Base-by-base conservation (phyloP, 2,888 invertebrate genomes). In the Amaurobius ferox region DNA sequence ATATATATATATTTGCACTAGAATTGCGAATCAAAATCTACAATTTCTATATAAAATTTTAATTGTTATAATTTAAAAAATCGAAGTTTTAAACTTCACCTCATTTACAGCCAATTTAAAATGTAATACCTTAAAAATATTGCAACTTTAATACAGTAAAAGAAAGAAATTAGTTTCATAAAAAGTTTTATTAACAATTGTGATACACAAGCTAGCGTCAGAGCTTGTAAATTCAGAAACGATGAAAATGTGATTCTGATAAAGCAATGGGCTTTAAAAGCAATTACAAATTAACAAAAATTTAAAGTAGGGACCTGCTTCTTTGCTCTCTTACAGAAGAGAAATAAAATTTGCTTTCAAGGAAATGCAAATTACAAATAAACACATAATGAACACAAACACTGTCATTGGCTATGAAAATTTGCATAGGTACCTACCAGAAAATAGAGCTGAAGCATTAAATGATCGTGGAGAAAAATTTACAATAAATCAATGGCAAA, bases 111-210 rank as follows among this genome's bases (percentile, higher is more conserved):
- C n/a, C n/a, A n/a, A n/a, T n/a, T n/a, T n/a, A n/a, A n/a, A n/a
- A n/a, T n/a, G n/a, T n/a, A n/a, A n/a, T n/a, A n/a, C n/a, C n/a
- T n/a, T n/a, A n/a, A n/a, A n/a, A n/a, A n/a, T n/a, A n/a, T n/a
- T n/a, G n/a, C n/a, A n/a, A n/a, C n/a, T n/a, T n/a, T n/a, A n/a
- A n/a, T n/a, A 35, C 35, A 35, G 35, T 35, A 67, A 67, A 70
- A n/a, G 11, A 55, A 64, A 66, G 39, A 30, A 44, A 72, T 30
- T 29, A n/a, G 55, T 68, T 67, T 66, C 44, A 79, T 79, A 86
- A 79, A 81, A 86, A 86, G 32, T 79, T 85, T 86, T 86, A 86
- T 86, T 86, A 86, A 86, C 86, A 86, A 86, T 72, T 76, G 79
- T 79, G 86, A 86, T 78, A 86, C 67, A 86, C 86, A 86, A 86